Conservation (phyloP, 2,888 invertebrate species). For the Tupiocoris notatus region DNA sequence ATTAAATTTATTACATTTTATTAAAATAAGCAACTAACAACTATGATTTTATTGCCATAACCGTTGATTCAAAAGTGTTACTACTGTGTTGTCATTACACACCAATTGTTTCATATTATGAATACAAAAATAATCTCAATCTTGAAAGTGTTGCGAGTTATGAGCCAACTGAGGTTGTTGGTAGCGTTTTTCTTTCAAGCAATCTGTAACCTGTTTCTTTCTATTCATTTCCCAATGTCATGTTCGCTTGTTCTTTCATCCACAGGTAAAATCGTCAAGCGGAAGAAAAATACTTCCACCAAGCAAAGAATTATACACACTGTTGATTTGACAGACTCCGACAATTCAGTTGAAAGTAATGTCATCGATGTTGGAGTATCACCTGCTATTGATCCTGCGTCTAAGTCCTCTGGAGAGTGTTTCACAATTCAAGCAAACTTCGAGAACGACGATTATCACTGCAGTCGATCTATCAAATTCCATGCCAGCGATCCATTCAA, state of each 20-base stretch:
- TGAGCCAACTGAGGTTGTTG: background rate
- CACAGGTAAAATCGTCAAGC: background rate
- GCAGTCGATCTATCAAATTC: slow-evolving; percentile 33
- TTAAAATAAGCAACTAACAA: too few relatives aligned
- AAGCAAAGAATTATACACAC: background rate
- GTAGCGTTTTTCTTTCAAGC: background rate
- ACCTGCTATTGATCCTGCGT: background rate
- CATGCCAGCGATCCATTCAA: slow-evolving; percentile 31
- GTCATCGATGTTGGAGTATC: background rate
- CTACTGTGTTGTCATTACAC: too few relatives aligned
- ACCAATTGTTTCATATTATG: too few relatives aligned
- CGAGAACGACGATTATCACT: slow-evolving; percentile 30
- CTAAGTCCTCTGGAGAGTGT: slow-evolving; percentile 4
- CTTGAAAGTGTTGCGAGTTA: background rate
- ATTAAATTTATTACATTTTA: too few relatives aligned
- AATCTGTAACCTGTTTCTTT: too few relatives aligned
- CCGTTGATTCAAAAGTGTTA: too few relatives aligned
- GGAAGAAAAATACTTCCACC: background rate
- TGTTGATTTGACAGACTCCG: background rate
- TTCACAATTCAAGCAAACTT: slow-evolving; percentile 42
- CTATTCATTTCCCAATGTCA: too few relatives aligned
- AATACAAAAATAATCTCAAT: background rate
- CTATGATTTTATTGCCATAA: too few relatives aligned
- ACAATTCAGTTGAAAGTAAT: background rate
- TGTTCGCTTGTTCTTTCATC: background rate